phyloP scores from a whole-genome alignment of 2,797 vertebrate species.

The Pseudochirops corinnae region DNA sequence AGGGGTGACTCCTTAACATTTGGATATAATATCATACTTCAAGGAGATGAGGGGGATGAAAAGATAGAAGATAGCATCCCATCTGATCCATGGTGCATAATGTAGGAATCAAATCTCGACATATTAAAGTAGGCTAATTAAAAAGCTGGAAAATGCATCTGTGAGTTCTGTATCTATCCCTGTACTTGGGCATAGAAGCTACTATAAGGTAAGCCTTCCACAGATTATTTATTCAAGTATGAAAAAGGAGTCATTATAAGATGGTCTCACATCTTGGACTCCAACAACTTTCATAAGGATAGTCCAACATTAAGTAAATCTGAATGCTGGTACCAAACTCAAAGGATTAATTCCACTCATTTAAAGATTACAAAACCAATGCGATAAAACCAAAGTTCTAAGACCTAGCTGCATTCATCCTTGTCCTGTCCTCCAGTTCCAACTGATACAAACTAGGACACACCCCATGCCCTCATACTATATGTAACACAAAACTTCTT shows the following conservation, averaged over 20 bases:
- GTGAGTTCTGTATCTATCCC: not conserved
- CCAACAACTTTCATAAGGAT: not conserved
- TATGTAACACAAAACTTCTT: not conserved
- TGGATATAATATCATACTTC: conserved; percentile 23
- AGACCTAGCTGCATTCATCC: not conserved
- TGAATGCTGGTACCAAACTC: not conserved
- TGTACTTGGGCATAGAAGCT: not conserved
- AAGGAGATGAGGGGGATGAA: conserved; percentile 19
- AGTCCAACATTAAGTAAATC: not conserved
- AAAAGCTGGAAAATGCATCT: conserved; percentile 15
- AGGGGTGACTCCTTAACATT: not conserved
- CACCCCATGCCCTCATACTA: not conserved
- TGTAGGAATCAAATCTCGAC: not conserved
- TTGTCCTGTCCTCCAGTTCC: not conserved
- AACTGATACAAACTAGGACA: not conserved
- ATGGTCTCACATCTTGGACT: not conserved
- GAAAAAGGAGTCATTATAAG: not conserved
- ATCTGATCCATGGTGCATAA: not conserved
- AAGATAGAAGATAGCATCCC: not conserved
- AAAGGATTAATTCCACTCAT: not conserved
- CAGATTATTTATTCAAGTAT: conserved; percentile 7
- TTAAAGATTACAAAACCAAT: not conserved
- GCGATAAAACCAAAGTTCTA: not conserved
- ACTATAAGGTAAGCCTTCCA: not conserved
- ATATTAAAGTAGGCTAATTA: not conserved